A percentile compares a stretch with the other conserved stretches of the same genome.
Conservation (phyloP, 2,888 invertebrate species). For the Leptinotarsa peninsularis region DNA sequence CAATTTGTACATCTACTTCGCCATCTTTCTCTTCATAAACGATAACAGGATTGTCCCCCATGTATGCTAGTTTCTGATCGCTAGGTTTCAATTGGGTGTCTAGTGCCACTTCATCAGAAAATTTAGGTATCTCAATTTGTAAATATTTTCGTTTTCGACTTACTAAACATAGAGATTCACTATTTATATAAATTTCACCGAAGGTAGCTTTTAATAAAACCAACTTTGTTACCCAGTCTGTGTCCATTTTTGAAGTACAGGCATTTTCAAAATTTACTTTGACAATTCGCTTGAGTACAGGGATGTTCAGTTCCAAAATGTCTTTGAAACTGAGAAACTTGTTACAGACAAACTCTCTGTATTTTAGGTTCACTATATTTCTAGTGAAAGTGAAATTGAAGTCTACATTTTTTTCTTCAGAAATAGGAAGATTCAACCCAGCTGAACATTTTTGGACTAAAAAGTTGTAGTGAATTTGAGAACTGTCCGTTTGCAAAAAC, state of each 20-base stretch:
- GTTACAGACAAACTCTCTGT: conserved; percentile 5
- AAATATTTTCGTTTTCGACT: conserved; percentile 1
- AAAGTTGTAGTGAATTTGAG: conserved; percentile 25
- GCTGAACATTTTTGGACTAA: conserved; percentile 20
- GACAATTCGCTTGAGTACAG: not conserved
- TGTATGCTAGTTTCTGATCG: conserved; percentile 34
- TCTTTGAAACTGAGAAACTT: conserved; percentile 27
- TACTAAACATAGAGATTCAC: not conserved
- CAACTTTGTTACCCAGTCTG: conserved; percentile 31
- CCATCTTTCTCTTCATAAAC: conserved; percentile 51
- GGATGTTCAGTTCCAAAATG: conserved; percentile 23
- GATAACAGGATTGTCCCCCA: conserved; percentile 55
- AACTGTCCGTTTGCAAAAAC: not conserved
- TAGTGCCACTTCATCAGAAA: not conserved
- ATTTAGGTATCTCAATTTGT: not conserved
- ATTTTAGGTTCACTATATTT: conserved; percentile 29
- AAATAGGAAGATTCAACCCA: not conserved
- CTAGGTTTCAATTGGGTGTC: not conserved
- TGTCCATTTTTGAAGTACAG: conserved; percentile 20
- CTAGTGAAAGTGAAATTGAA: conserved; percentile 19
- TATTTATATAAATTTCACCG: conserved; percentile 30
- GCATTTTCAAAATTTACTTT: conserved; percentile 22
- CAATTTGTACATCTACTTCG: conserved; percentile 62
- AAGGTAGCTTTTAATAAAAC: conserved; percentile 35
- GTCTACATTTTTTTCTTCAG: not conserved